Percentiles rank a stretch among this genome's conserved stretches.
phyloP scores from a whole-genome alignment of 2,797 vertebrate genomes.

The Lophotriccus pileatus region DNA sequence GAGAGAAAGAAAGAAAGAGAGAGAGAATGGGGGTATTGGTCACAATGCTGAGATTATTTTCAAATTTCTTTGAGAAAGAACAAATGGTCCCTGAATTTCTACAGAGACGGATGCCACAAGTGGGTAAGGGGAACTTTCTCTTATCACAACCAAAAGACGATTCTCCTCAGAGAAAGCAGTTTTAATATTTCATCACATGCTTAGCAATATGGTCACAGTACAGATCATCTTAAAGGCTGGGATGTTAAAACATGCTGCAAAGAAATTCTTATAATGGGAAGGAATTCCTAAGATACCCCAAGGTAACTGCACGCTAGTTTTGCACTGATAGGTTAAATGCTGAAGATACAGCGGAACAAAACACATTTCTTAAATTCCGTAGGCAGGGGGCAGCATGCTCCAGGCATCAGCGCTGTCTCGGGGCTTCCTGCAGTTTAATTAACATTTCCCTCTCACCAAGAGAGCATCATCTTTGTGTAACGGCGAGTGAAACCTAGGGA shows the following conservation, averaged over 20 bases:
- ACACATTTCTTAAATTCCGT: constrained; percentile 28
- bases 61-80: not conserved
- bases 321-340: not conserved
- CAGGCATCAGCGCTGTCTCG: constrained; percentile 24
- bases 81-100: not conserved
- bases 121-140: not conserved
- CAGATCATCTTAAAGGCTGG: not conserved
- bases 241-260: not conserved
- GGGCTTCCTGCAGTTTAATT: not conserved
- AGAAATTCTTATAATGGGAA: not conserved
- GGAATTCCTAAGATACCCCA: not conserved
- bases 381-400: constrained; percentile 78
- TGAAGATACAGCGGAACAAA: not conserved
- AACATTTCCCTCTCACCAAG: not conserved
- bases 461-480: not conserved
- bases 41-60: not conserved
- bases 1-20: not conserved
- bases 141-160: not conserved
- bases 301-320: not conserved
- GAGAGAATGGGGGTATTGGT: not conserved
- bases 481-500: not conserved
- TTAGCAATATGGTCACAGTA: not conserved
- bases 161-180: not conserved
- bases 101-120: not conserved
- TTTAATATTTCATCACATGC: not conserved